Evolutionary conservation across 2,888 invertebrate genomes (phyloP).

Genomic region (Polyploca ridens): DNA sequence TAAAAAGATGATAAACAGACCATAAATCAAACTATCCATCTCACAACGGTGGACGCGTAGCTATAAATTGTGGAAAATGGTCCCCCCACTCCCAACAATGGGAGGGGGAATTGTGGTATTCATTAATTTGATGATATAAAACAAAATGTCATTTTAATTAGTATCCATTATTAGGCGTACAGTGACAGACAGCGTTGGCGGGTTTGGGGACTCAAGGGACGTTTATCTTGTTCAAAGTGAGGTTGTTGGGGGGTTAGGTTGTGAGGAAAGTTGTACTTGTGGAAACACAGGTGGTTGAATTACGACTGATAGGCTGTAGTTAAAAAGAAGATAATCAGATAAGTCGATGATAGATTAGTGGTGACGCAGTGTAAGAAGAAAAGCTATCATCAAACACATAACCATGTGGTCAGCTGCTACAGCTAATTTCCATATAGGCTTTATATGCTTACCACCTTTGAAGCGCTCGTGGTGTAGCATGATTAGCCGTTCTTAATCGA

Average conservation of each 20-base stretch:
- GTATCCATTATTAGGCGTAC: constrained; percentile 61
- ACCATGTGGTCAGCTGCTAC: no score
- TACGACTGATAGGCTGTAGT: no score
- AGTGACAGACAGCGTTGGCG: constrained; percentile 61
- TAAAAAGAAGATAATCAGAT: no score
- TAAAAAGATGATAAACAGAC: constrained; percentile 67
- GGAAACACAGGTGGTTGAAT: constrained; percentile 15
- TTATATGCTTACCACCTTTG: no score
- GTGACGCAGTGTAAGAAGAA: no score
- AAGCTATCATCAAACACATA: no score
- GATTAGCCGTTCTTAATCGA: no score
- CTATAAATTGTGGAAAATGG: constrained; percentile 52
- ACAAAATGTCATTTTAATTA: constrained; percentile 75
- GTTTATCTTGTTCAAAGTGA: constrained; percentile 56
- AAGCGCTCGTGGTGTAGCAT: no score
- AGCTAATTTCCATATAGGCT: no score
- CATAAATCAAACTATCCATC: constrained; percentile 69
- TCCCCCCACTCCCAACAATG: constrained; percentile 23
- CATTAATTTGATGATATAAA: constrained; percentile 74
- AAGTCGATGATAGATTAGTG: no score
- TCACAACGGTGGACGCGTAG: constrained; percentile 30
- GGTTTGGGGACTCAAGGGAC: constrained; percentile 31
- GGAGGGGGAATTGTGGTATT: constrained; percentile 44
- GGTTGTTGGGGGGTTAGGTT: constrained; percentile 29
- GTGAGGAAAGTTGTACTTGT: constrained; percentile 11